Evolutionary conservation across 2,888 invertebrate species (phyloP), one percentile per base, ranked within the genome.

Genomic region (Elaeidobius kamerunicus): DNA sequence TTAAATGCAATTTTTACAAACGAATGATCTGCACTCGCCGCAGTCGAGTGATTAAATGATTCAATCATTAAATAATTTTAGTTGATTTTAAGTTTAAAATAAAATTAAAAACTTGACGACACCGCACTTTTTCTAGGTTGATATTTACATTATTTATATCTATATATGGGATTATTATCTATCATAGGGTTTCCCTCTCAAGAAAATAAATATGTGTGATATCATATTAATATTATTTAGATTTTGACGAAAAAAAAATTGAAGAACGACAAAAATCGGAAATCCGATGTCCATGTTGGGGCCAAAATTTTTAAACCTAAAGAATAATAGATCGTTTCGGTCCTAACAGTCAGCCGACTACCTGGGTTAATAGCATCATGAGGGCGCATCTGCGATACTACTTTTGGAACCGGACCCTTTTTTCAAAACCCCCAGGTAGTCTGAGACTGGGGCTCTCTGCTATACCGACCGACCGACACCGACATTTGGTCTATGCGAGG

Each of bases 371-470:
- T 48, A 44, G 14, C 12, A 15, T 18, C 20, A 17, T 43, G 11
- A n/a, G 12, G 1, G 11, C 17, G 32, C 51, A 51, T 51, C 51
- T 51, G 51, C 48, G 32, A 40, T 17, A 38, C 48, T 48, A 32
- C 48, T 35, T 44, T 35, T 44, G 12, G 44, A 35, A 44, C 34
- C 40, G 41, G 48, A n/a, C 48, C 39, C 38, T 44, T 51, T 42
- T 49, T 44, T 44, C 18, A 28, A 38, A 38, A 19, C 23, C 43
- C 51, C 51, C 51, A 51, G 51, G 51, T 51, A 51, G 36, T 1
- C 15, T 20, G 17, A 20, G n/a, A n/a, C n/a, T n/a, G n/a, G n/a
- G n/a, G n/a, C n/a, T n/a, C 23, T 46, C 46, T 30, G 46, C 38
- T 28, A 30, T 47, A 39, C 38, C 44, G 28, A n/a, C 28, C 28